A percentile compares a stretch with the other conserved stretches of the same genome.
Evolutionary conservation across 2,113 vertebrate genomes (phyloP).

Genomic region (Forbesichthys agassizii): DNA sequence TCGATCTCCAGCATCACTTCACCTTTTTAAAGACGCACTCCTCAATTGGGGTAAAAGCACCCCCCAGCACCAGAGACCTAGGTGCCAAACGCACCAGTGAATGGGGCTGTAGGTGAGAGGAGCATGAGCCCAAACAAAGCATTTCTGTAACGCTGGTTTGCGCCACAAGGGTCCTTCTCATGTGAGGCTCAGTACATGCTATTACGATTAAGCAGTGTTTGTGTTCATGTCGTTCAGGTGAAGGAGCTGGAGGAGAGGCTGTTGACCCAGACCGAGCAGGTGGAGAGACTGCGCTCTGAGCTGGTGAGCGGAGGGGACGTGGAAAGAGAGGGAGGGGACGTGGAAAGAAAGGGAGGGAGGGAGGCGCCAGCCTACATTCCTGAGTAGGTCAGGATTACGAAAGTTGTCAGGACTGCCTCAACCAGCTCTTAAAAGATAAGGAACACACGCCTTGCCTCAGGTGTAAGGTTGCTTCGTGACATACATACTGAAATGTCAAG

Average conservation of each 20-base stretch:
- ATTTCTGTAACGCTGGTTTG: no score
- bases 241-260: constrained; percentile 86
- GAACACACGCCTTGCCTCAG: neutral
- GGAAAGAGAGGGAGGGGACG: neutral
- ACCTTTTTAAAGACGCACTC: no score
- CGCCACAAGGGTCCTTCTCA: no score
- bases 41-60: no score
- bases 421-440: neutral
- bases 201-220: neutral
- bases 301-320: constrained; percentile 77
- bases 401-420: neutral
- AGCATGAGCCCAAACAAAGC: no score
- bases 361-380: constrained; percentile 35
- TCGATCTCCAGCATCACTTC: no score
- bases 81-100: no score
- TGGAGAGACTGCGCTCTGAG: constrained; percentile 83
- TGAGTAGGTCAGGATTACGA: neutral
- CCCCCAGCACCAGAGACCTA: no score
- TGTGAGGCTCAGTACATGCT: no score
- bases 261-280: constrained; percentile 84
- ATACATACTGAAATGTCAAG: neutral
- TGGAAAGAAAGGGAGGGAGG: neutral
- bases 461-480: neutral
- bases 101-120: no score
- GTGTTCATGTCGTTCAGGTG: constrained; percentile 71